A percentile compares a stretch with the other conserved stretches of the same genome.
Evolutionary conservation across 2,888 invertebrate species (phyloP).

Genomic region (Nebria brevicollis): DNA sequence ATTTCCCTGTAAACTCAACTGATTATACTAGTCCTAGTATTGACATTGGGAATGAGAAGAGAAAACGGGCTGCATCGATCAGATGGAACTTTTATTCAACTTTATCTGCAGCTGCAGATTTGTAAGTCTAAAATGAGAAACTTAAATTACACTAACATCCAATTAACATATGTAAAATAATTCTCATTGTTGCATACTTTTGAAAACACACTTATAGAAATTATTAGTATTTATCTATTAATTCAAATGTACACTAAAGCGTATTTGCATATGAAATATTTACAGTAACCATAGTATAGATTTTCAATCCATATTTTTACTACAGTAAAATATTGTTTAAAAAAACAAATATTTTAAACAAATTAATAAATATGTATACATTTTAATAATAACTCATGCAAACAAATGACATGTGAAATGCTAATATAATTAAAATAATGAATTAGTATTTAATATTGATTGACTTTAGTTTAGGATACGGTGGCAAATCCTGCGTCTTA

Average conservation of each 20-base stretch:
- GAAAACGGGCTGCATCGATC: constrained; percentile 54
- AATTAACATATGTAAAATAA: no score
- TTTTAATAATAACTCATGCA: no score
- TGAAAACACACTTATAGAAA: no score
- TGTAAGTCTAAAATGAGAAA: constrained; percentile 27
- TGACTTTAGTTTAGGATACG: constrained; percentile 69
- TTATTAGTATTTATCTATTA: no score
- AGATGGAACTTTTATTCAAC: constrained; percentile 58
- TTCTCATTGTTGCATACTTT: no score
- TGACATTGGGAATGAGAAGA: constrained; percentile 51
- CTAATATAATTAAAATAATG: no score
- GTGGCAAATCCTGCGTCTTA: constrained; percentile 76
- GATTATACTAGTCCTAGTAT: constrained; percentile 66
- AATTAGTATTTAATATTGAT: constrained; percentile 30
- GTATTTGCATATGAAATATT: no score
- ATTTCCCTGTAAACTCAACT: constrained; percentile 71
- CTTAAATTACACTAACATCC: neutral
- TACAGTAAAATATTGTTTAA: no score
- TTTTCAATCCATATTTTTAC: no score
- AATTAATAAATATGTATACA: constrained; percentile 48
- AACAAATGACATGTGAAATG: no score
- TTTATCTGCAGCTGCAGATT: constrained; percentile 30
- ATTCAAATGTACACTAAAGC: no score
- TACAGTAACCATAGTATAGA: constrained; percentile 16
- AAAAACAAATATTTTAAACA: constrained; percentile 4